phyloP scores from a whole-genome alignment of 53 echinoderm and acorn worm species.

The Crossaster papposus region DNA sequence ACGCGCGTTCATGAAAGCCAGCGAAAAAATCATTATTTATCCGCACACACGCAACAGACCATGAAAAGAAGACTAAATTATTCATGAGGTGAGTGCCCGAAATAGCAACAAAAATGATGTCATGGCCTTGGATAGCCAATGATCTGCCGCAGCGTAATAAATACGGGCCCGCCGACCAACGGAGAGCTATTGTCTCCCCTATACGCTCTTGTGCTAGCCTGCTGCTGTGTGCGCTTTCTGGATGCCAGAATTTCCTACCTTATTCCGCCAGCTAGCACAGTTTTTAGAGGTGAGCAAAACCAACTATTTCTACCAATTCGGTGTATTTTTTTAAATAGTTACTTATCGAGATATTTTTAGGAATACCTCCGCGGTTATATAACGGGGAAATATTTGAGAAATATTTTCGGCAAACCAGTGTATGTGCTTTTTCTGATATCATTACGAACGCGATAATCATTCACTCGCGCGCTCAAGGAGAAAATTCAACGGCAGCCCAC shows the following conservation, averaged over 20 bases:
- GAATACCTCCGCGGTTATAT: too few species aligned
- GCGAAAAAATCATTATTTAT: not conserved
- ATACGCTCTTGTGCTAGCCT: not conserved
- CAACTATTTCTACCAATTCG: not conserved
- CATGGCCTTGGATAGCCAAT: slow-evolving; percentile 54
- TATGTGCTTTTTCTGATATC: not conserved
- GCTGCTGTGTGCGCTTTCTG: not conserved
- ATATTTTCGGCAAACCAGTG: not conserved
- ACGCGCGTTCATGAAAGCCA: not conserved
- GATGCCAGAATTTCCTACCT: not conserved
- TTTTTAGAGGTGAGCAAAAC: not conserved
- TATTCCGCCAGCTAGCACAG: not conserved
- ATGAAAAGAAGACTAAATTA: not conserved
- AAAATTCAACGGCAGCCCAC: not conserved
- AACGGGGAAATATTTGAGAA: too few species aligned
- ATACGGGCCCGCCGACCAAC: slow-evolving; percentile 35
- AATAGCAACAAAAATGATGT: slow-evolving; percentile 45
- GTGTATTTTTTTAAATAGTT: not conserved
- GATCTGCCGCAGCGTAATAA: slow-evolving; percentile 18
- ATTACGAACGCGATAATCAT: slow-evolving; percentile 2
- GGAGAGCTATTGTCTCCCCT: slow-evolving; percentile 53
- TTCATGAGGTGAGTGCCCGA: slow-evolving; percentile 23
- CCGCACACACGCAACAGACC: slow-evolving; percentile 27
- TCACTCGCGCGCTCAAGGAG: not conserved
- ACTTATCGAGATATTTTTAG: not conserved